Evolutionary conservation across 2,797 vertebrate species (phyloP).

Genomic region (Phataginus tricuspis): DNA sequence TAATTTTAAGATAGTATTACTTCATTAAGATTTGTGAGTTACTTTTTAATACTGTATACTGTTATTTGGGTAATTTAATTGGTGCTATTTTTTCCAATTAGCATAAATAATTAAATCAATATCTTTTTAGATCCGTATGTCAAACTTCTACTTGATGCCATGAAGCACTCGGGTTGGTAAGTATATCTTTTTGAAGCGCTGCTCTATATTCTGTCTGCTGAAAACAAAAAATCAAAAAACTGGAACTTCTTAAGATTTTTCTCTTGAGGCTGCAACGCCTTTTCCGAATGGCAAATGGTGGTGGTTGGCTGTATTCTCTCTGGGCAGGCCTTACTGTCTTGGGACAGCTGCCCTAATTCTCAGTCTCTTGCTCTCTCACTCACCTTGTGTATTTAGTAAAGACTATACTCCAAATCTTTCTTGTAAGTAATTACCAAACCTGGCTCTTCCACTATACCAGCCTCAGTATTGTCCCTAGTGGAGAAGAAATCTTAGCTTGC

Average conservation of each 20-base stretch:
- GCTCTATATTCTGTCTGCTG: background rate
- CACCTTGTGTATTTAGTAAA: background rate
- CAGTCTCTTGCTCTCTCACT: background rate
- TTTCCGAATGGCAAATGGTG: background rate
- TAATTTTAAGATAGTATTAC: slow-evolving; percentile 15
- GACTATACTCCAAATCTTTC: background rate
- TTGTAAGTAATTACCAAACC: background rate
- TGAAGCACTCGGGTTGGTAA: slow-evolving; percentile 96
- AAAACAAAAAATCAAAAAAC: background rate
- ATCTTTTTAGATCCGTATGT: slow-evolving; percentile 93
- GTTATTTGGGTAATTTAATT: slow-evolving; percentile 50
- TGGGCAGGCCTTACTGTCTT: background rate
- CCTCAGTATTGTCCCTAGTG: background rate
- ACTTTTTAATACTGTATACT: background rate
- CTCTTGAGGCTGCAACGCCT: background rate
- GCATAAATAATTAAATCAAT: slow-evolving; percentile 74
- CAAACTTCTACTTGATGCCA: slow-evolving; percentile 94
- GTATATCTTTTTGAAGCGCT: slow-evolving; percentile 75
- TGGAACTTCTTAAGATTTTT: background rate
- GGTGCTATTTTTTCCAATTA: slow-evolving; percentile 38
- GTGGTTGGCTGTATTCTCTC: background rate
- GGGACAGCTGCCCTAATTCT: background rate
- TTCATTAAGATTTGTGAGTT: slow-evolving; percentile 23
- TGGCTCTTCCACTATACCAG: background rate
- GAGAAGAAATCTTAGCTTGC: background rate